A percentile compares a stretch with the other conserved stretches of the same genome.
phyloP scores from a whole-genome alignment of 1,140 invertebrate genomes.

The Pomacea maculata region DNA sequence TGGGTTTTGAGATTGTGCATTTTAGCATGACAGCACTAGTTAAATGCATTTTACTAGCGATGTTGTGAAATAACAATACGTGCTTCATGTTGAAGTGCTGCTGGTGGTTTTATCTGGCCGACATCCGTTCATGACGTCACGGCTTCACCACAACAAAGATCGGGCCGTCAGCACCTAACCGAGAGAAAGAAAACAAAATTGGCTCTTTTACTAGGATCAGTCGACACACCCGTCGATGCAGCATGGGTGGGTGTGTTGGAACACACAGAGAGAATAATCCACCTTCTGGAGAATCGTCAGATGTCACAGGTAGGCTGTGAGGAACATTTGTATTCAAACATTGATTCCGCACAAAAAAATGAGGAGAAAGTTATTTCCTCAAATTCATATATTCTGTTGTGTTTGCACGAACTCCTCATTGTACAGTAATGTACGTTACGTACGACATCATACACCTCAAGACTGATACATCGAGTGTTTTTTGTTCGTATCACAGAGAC shows the following conservation, averaged over 20 bases:
- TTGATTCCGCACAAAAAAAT: not conserved
- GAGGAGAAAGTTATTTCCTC: too few relatives aligned
- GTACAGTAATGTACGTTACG: too few relatives aligned
- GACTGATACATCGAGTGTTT: not conserved
- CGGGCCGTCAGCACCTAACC: not conserved
- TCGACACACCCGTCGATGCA: constrained; percentile 14
- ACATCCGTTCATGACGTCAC: not conserved
- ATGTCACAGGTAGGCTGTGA: constrained; percentile 46
- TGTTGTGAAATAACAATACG: not conserved
- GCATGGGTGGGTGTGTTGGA: constrained; percentile 66
- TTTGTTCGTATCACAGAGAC: not conserved
- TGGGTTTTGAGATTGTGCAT: too few relatives aligned
- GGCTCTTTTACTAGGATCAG: not conserved
- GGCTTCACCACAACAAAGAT: constrained; percentile 4
- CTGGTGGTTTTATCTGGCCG: not conserved
- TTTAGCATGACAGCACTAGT: too few relatives aligned
- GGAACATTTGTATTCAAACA: constrained; percentile 12
- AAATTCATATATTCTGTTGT: too few relatives aligned
- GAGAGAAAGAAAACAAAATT: constrained; percentile 7
- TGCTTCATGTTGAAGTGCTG: not conserved
- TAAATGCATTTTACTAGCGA: too few relatives aligned
- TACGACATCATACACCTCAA: not conserved
- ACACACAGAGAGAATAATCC: constrained; percentile 59
- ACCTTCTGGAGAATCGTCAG: constrained; percentile 61
- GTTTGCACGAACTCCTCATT: too few relatives aligned